Conservation (phyloP, 2,113 vertebrate genomes). For the Prolemur simus region DNA sequence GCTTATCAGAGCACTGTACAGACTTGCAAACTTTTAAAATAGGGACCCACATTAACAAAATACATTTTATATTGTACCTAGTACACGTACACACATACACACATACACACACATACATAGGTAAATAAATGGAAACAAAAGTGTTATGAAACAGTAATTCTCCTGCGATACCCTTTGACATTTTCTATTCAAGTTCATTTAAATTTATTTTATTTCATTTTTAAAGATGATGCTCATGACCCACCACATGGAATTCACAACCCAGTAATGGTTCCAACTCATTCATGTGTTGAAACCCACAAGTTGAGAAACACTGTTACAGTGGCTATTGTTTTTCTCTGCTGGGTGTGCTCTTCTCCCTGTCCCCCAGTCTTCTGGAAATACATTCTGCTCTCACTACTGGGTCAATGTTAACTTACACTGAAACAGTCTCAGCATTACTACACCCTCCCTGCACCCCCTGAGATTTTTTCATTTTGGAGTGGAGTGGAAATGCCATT, state of each 20-base stretch:
- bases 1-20: background rate
- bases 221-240: background rate
- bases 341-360: background rate
- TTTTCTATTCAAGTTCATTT: constrained; percentile 25
- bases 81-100: background rate
- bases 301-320: background rate
- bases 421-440: background rate
- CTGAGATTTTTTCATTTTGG: background rate
- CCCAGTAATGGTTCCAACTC: background rate
- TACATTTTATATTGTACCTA: background rate
- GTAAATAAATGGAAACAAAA: background rate
- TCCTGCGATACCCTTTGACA: background rate
- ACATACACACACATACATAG: too few species aligned
- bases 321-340: background rate
- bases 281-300: background rate
- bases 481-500: background rate
- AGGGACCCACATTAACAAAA: background rate
- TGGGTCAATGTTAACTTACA: background rate
- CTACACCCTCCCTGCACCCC: background rate
- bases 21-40: background rate
- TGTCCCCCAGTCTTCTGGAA: background rate
- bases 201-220: background rate
- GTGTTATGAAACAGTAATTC: background rate
- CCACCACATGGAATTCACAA: background rate
- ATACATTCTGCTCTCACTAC: background rate